Evolutionary conservation across 2,113 vertebrate species (phyloP).

Genomic region (Microtus richardsoni): DNA sequence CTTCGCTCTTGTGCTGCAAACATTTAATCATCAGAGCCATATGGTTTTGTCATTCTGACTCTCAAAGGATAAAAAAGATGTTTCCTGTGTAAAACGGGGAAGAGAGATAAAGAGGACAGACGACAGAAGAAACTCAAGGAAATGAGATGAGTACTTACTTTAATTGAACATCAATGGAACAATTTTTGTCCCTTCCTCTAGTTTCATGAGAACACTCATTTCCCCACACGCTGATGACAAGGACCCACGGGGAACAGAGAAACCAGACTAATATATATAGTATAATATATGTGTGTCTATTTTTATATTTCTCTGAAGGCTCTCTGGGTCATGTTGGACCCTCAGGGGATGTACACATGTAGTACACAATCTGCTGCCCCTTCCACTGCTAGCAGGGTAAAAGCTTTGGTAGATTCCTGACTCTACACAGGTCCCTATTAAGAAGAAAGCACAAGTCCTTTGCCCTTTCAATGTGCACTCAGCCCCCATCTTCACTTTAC

Average conservation of each 20-base stretch:
- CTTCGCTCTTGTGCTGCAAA: neutral
- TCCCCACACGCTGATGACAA: neutral
- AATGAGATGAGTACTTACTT: neutral
- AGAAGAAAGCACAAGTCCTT: neutral
- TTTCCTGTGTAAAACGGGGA: neutral
- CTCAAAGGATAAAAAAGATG: slow-evolving; percentile 43
- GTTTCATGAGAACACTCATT: neutral
- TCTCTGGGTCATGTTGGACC: neutral
- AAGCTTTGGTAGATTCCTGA: neutral
- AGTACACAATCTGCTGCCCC: neutral
- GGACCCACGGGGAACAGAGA: neutral
- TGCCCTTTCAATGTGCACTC: neutral
- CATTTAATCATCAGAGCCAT: neutral
- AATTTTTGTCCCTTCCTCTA: neutral
- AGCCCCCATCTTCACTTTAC: neutral
- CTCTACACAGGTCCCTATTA: neutral
- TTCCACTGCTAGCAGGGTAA: neutral
- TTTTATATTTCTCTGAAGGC: neutral
- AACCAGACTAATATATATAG: neutral
- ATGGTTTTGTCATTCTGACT: neutral
- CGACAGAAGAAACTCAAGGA: neutral
- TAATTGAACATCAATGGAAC: neutral
- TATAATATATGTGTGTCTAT: too few relatives aligned
- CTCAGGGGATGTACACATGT: neutral
- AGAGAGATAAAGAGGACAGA: neutral